These are phyloP conservation scores for Pegoplata infirma DNA, from an alignment of 2,888 invertebrate genomes.

Conservation along the genomic window DNA sequence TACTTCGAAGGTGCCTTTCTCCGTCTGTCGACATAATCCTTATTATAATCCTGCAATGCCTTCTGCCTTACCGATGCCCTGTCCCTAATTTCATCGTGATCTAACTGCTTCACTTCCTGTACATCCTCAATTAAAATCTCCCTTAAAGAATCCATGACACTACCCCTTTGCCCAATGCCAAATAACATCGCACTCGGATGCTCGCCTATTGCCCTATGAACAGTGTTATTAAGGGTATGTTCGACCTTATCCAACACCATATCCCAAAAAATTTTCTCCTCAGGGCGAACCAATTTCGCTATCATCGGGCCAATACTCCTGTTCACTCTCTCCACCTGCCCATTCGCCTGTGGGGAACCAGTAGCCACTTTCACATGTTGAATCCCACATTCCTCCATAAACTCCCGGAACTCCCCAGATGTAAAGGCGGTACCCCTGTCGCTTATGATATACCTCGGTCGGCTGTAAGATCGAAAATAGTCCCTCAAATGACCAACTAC, in stretches of 20 bases:
- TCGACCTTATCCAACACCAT: conserved; percentile 40
- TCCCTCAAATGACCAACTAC: conserved; percentile 55
- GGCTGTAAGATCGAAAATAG: conserved; percentile 62
- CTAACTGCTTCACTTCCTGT: neutral
- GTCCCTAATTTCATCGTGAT: conserved; percentile 1
- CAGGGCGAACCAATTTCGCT: conserved; percentile 40
- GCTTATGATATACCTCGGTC: conserved; percentile 53
- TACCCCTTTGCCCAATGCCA: conserved; percentile 51
- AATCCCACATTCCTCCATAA: conserved; percentile 47
- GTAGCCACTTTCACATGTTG: conserved; percentile 57
- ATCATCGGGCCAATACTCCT: conserved; percentile 62
- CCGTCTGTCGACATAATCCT: conserved; percentile 32
- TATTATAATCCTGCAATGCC: conserved; percentile 38
- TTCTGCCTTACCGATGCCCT: conserved; percentile 8
- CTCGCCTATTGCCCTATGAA: conserved; percentile 32
- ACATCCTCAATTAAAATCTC: conserved; percentile 36
- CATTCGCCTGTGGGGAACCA: conserved; percentile 63
- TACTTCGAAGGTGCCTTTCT: conserved; percentile 16
- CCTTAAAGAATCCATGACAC: conserved; percentile 36
- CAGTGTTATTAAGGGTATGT: conserved; percentile 46
- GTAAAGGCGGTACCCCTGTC: conserved; percentile 64
- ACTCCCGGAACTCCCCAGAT: conserved; percentile 59
- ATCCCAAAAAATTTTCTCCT: conserved; percentile 40
- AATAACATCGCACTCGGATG: conserved; percentile 60
- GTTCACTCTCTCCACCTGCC: conserved; percentile 65